Evolutionary conservation across 2,888 invertebrate species (phyloP).

Genomic region (Thecophora atra): DNA sequence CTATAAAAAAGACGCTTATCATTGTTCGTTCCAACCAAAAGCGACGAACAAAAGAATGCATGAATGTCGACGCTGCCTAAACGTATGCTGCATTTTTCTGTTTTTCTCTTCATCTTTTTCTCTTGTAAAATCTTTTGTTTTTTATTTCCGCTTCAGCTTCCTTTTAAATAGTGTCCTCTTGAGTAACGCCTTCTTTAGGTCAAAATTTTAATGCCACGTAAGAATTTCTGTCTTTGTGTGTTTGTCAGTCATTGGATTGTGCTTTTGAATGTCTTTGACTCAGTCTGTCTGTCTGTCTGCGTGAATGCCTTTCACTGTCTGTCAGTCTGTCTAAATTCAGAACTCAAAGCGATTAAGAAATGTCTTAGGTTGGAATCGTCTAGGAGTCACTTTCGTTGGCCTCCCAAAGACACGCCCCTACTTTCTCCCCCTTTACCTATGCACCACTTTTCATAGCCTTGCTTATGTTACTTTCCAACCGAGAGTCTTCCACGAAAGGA

Average conservation of each 20-base stretch:
- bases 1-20: background rate
- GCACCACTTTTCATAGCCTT: too few relatives aligned
- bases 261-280: background rate
- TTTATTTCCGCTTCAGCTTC: background rate
- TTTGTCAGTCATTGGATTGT: background rate
- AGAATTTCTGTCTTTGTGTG: constrained; percentile 3
- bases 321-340: background rate
- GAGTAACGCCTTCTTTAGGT: constrained; percentile 15
- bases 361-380: background rate
- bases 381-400: background rate
- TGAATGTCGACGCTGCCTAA: background rate
- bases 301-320: background rate
- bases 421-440: too few relatives aligned
- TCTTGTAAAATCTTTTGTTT: background rate
- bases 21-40: background rate
- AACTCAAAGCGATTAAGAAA: background rate
- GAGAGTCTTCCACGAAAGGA: background rate
- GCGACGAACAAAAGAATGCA: background rate
- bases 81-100: background rate
- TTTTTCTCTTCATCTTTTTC: background rate
- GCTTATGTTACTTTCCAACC: background rate
- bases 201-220: constrained; percentile 20
- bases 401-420: background rate
- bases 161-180: constrained; percentile 9
- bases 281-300: background rate